Conservation (phyloP, 1,140 invertebrate species). For the Drosophila sturtevanti region DNA sequence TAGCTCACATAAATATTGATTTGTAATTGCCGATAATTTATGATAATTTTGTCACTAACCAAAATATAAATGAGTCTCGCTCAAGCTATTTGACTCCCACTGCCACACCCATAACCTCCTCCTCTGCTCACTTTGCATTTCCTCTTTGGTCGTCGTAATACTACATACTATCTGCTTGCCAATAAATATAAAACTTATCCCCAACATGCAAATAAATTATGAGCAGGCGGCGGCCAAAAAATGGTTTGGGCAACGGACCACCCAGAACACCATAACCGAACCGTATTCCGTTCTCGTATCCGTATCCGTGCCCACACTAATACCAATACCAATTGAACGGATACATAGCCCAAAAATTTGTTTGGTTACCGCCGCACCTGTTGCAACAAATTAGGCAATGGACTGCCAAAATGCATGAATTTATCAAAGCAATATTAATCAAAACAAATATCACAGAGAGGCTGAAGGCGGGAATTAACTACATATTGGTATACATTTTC, state of each 20-base stretch:
- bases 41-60: constrained; percentile 27
- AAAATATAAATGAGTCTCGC: constrained; percentile 56
- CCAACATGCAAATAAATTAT: constrained; percentile 51
- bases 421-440: constrained; percentile 30
- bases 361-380: constrained; percentile 41
- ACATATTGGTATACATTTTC: too few relatives aligned
- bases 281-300: too few relatives aligned
- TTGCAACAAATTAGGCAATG: constrained; percentile 60
- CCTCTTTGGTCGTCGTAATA: not conserved
- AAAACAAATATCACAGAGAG: constrained; percentile 27
- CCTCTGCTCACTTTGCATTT: not conserved
- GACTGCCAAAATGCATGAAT: constrained; percentile 26
- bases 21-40: constrained; percentile 51
- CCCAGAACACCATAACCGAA: not conserved
- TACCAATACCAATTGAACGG: not conserved
- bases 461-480: too few relatives aligned
- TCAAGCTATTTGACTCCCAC: not conserved
- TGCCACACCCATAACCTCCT: not conserved
- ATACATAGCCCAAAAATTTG: not conserved
- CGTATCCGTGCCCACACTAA: not conserved
- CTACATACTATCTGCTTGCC: constrained; percentile 45
- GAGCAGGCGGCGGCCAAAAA: constrained; percentile 37
- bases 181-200: constrained; percentile 59
- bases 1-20: constrained; percentile 60
- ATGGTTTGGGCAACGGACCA: not conserved